phyloP scores from a whole-genome alignment of 2,888 invertebrate species.

The Schizaphis graminum region DNA sequence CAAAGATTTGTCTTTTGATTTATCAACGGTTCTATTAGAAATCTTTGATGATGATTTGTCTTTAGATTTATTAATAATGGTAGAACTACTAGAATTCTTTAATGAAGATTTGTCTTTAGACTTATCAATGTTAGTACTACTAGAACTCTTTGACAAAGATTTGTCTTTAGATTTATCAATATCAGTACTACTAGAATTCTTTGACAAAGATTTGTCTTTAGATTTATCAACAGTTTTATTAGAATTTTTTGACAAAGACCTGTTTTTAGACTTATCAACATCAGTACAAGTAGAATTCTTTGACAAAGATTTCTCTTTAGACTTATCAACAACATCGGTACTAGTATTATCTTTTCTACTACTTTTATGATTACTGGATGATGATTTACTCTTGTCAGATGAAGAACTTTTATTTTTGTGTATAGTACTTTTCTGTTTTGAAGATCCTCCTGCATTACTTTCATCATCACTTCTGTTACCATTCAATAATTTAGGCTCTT shows the following conservation, averaged over 20 bases:
- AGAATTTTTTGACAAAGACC: not conserved
- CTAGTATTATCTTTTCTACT: constrained; percentile 56
- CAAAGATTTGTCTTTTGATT: not conserved
- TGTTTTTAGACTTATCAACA: not conserved
- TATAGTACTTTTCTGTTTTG: constrained; percentile 44
- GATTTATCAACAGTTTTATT: too few relatives aligned
- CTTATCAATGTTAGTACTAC: not conserved
- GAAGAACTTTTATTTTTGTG: constrained; percentile 60
- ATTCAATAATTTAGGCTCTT: constrained; percentile 59
- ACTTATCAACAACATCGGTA: constrained; percentile 56
- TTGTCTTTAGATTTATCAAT: constrained; percentile 47
- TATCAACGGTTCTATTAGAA: not conserved
- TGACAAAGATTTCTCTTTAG: constrained; percentile 29
- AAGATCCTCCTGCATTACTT: constrained; percentile 60
- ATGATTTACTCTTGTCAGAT: constrained; percentile 48
- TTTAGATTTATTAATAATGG: constrained; percentile 41
- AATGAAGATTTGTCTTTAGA: not conserved
- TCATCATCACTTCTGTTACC: constrained; percentile 61
- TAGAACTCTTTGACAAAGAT: not conserved
- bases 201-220: too few relatives aligned
- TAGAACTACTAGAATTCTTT: not conserved
- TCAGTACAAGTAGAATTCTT: not conserved
- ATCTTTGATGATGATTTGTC: not conserved
- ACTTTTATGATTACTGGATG: constrained; percentile 57
- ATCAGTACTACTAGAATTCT: constrained; percentile 26